Base-by-base conservation (phyloP, 2,113 vertebrate genomes). In the Atlantisia rogersi region DNA sequence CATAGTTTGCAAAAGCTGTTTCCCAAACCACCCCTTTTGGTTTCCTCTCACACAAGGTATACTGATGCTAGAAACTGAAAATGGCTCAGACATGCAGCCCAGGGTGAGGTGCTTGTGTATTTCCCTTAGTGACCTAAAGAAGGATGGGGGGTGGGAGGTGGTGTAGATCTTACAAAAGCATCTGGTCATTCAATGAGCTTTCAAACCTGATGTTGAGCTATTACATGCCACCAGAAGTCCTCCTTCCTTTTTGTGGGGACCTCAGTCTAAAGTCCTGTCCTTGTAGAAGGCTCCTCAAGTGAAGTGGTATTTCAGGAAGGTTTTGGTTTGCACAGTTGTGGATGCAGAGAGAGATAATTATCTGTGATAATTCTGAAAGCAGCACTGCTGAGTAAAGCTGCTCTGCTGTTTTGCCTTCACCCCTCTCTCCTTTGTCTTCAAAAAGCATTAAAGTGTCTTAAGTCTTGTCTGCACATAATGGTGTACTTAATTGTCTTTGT, bases 11-110 rank as follows among this genome's bases (percentile, higher is more conserved):
- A 68, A 50, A 82, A 87, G 70, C 92, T 55, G 48, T 60, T 93
- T 69, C 52, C 48, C 44, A 28, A 87, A 82, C 50, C 65, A 74
- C 1, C 0, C 84, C 89, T 69, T 87, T 74, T 60, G 53, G 58
- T 18, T 87, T 94, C 91, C 53, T 91, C 94, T 74, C 62, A 82
- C 84, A 24, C 62, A n/a, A 74, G 52, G 32, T 24, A 17, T 26
- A 35, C 53, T 77, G 14, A 84, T 56, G 56, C 74, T 58, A 9
- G 35, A 55, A 78, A 48, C 32, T 75, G 62, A 35, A 81, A 79
- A 32, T 53, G 77, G 48, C 39, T 94, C 60, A 59, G 55, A 50
- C 91, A 35, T 26, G 35, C 64, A 94, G 3, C 82, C 59, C 62
- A 8, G 81, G 70, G 50, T 19, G 22, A 50, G 25, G 10, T 68